Conservation (phyloP, 37 sponge, comb jelly and placozoan species). For the Aplysina aerophoba region DNA sequence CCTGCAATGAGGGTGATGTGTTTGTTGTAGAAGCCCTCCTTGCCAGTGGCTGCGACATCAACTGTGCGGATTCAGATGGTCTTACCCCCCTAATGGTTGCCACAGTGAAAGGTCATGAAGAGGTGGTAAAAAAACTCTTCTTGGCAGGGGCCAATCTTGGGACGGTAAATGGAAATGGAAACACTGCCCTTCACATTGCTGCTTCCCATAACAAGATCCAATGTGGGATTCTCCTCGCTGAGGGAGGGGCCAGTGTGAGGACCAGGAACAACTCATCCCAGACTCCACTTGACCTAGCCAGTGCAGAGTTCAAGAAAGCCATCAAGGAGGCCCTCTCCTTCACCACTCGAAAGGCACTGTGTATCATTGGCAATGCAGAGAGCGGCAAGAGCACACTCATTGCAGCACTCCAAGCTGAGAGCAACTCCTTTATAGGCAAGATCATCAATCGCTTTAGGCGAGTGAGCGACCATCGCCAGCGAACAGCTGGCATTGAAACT, state of each 20-base stretch:
- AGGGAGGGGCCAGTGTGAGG: neutral
- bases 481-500: conserved; percentile 57
- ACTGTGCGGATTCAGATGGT: too few relatives aligned
- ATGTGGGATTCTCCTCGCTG: neutral
- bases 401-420: conserved; percentile 26
- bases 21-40: too few relatives aligned
- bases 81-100: too few relatives aligned
- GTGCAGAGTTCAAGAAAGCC: conserved; percentile 10
- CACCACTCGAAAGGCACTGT: conserved; percentile 33
- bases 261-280: neutral
- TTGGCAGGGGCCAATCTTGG: too few relatives aligned
- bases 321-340: neutral
- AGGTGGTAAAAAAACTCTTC: too few relatives aligned
- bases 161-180: too few relatives aligned
- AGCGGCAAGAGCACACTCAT: conserved; percentile 64
- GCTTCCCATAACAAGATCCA: neutral
- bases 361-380: conserved; percentile 41
- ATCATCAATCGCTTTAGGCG: neutral
- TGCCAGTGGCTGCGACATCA: too few relatives aligned
- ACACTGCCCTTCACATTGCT: conserved; percentile 33
- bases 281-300: conserved; percentile 44
- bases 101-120: too few relatives aligned
- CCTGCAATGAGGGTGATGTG: too few relatives aligned
- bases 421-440: neutral
- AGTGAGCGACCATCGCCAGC: neutral